A percentile compares a stretch with the other conserved stretches of the same genome.
Conservation (phyloP, 2,888 invertebrate species). For the Andrena bucephala region DNA sequence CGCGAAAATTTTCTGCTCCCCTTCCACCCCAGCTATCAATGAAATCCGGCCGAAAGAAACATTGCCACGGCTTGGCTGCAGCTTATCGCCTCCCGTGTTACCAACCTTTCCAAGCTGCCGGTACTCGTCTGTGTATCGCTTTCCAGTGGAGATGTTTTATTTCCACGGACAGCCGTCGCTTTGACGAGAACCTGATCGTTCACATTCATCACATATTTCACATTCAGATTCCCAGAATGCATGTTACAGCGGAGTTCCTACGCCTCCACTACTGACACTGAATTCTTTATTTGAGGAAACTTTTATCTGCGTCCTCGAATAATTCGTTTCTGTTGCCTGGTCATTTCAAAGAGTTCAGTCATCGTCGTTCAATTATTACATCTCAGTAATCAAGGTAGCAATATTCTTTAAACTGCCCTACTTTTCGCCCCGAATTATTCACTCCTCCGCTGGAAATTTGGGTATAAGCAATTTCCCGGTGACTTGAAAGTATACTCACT, state of each 20-base stretch:
- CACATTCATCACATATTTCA: not conserved
- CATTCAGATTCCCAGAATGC: not conserved
- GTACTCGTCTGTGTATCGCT: not conserved
- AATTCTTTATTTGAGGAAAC: no score
- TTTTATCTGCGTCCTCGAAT: no score
- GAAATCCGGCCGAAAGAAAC: slow-evolving; percentile 38
- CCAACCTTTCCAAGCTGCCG: slow-evolving; percentile 7
- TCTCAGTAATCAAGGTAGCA: no score
- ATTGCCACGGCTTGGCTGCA: slow-evolving; percentile 22
- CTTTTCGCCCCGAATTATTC: not conserved
- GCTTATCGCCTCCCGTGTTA: slow-evolving; percentile 28
- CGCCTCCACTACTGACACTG: no score
- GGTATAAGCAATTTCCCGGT: no score
- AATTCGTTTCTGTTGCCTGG: no score
- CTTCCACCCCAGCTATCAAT: not conserved
- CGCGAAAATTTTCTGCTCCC: slow-evolving; percentile 27
- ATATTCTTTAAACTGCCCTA: no score
- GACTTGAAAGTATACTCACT: no score
- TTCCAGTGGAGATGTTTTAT: not conserved
- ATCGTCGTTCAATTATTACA: not conserved
- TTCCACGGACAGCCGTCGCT: not conserved
- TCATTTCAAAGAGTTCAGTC: no score
- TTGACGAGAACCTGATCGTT: not conserved
- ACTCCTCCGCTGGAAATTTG: not conserved
- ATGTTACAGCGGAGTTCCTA: not conserved